A percentile compares a stretch with the other conserved stretches of the same genome.
Conservation (phyloP, 2,888 invertebrate genomes). For the Augiades crinisus region DNA sequence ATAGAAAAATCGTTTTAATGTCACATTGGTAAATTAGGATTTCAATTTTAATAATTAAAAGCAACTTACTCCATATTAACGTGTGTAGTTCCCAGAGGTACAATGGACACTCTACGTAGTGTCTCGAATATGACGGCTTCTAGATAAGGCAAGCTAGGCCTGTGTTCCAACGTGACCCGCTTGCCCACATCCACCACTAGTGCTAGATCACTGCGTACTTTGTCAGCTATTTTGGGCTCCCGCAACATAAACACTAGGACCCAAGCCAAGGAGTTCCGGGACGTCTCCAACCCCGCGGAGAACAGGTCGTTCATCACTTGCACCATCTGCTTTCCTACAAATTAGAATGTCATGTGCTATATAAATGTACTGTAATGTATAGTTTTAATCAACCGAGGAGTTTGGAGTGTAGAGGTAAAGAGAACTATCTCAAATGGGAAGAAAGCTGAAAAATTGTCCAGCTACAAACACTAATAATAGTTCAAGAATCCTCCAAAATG, state of each 20-base stretch:
- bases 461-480: too few relatives aligned
- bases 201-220: conserved; percentile 89
- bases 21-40: too few relatives aligned
- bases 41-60: not conserved
- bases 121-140: conserved; percentile 92
- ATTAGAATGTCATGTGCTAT: too few relatives aligned
- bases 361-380: too few relatives aligned
- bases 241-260: conserved; percentile 90
- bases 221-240: conserved; percentile 86
- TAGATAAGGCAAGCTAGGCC: conserved; percentile 86
- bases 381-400: not conserved
- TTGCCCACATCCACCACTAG: conserved; percentile 86
- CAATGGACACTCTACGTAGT: conserved; percentile 88
- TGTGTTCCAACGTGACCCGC: conserved; percentile 87
- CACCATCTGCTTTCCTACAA: conserved; percentile 89
- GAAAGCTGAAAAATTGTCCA: too few relatives aligned
- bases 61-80: conserved; percentile 87
- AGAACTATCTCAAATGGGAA: too few relatives aligned
- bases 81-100: conserved; percentile 92
- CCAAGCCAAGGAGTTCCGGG: conserved; percentile 91
- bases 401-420: too few relatives aligned
- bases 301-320: conserved; percentile 93
- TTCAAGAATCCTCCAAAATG: too few relatives aligned
- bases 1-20: too few relatives aligned
- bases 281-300: conserved; percentile 94